phyloP scores from a whole-genome alignment of 23 tunicate species.

The Trididemnum miniatum region DNA sequence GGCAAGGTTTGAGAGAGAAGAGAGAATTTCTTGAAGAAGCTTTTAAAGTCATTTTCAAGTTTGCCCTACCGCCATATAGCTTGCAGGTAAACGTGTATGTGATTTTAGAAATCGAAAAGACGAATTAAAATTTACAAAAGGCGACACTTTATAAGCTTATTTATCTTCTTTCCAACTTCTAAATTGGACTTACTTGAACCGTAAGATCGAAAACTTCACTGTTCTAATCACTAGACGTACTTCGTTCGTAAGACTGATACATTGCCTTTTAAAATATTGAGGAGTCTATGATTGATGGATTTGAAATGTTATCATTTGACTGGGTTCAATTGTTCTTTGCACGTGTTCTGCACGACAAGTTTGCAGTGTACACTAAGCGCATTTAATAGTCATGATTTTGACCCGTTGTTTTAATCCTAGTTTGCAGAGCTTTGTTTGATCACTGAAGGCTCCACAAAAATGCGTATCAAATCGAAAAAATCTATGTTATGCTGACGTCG shows the following conservation, averaged over 20 bases:
- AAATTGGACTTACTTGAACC: background rate
- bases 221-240: background rate
- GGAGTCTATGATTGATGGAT: no score
- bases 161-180: background rate
- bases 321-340: no score
- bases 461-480: no score
- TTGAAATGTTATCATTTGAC: no score
- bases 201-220: background rate
- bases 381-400: no score
- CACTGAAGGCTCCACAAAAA: no score
- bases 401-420: no score
- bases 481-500: no score
- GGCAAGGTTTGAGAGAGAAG: slow-evolving; percentile 70
- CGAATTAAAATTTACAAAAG: background rate
- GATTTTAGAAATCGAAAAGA: slow-evolving; percentile 9
- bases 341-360: no score
- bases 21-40: slow-evolving; percentile 81
- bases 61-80: slow-evolving; percentile 61
- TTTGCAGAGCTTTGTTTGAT: no score
- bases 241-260: background rate
- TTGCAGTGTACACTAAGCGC: no score
- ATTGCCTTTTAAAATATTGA: no score
- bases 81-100: slow-evolving; percentile 48
- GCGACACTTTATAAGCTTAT: background rate
- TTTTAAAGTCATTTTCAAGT: slow-evolving; percentile 62